Conservation (phyloP, 2,888 invertebrate species). For the Laothoe populi region DNA sequence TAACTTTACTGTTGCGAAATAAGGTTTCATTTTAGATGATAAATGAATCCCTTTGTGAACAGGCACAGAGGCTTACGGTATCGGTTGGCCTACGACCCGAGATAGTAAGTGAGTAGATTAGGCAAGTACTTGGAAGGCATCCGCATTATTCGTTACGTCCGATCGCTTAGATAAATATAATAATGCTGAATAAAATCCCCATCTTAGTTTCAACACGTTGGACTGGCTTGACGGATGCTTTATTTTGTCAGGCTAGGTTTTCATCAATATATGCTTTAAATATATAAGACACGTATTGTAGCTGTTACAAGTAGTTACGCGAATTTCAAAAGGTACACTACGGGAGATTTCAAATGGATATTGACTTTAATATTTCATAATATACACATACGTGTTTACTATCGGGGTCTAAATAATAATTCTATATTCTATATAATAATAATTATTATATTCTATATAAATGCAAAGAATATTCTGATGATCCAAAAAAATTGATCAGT, state of each 20-base stretch:
- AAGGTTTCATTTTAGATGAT: conserved; percentile 1
- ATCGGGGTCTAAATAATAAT: no score
- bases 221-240: background rate
- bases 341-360: background rate
- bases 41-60: conserved; percentile 37
- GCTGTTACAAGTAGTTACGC: background rate
- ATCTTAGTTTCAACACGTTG: conserved; percentile 44
- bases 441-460: no score
- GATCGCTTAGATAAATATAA: conserved; percentile 63
- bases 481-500: no score
- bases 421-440: no score
- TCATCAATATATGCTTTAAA: background rate
- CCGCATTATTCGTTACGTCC: conserved; percentile 50
- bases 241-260: background rate
- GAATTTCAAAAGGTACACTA: background rate
- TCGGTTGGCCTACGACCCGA: conserved; percentile 72
- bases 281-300: background rate
- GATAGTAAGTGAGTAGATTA: conserved; percentile 70
- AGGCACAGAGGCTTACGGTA: conserved; percentile 61
- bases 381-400: no score
- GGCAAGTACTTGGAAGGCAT: conserved; percentile 54
- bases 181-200: conserved; percentile 57
- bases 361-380: no score
- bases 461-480: no score
- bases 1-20: background rate